A percentile compares a stretch with the other conserved stretches of the same genome.
phyloP scores from a whole-genome alignment of 1,140 invertebrate genomes.

The Drosophila erecta region DNA sequence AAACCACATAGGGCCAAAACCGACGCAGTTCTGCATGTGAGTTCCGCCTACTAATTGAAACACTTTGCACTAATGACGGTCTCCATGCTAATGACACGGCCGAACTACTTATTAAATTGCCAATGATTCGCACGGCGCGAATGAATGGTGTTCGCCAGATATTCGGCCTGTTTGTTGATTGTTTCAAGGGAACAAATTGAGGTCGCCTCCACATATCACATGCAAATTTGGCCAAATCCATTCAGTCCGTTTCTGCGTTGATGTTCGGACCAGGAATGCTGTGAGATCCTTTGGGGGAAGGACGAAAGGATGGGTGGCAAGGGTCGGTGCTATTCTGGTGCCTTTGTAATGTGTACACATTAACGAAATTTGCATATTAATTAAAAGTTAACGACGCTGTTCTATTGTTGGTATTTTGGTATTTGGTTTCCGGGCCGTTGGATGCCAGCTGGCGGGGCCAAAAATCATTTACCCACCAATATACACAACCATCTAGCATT shows the following conservation, averaged over 20 bases:
- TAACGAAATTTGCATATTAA: constrained; percentile 79
- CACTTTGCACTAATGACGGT: constrained; percentile 60
- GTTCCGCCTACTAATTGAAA: constrained; percentile 45
- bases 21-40: not conserved
- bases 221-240: constrained; percentile 51
- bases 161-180: constrained; percentile 28
- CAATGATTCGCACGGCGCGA: constrained; percentile 31
- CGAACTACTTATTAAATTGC: constrained; percentile 49
- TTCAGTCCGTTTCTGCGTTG: constrained; percentile 1
- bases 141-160: constrained; percentile 34
- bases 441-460: constrained; percentile 27
- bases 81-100: constrained; percentile 41
- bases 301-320: not conserved
- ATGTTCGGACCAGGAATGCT: constrained; percentile 18
- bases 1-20: constrained; percentile 6
- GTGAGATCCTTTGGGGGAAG: constrained; percentile 2
- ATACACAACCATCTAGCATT: constrained; percentile 6
- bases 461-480: constrained; percentile 28
- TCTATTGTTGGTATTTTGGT: constrained; percentile 18
- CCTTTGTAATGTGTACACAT: constrained; percentile 56
- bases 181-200: constrained; percentile 43
- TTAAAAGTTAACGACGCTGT: constrained; percentile 68
- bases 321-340: not conserved
- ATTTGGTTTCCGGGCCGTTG: constrained; percentile 4
- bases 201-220: constrained; percentile 48